phyloP scores from a whole-genome alignment of 1,140 invertebrate species.

The Bilobella aurantiaca region DNA sequence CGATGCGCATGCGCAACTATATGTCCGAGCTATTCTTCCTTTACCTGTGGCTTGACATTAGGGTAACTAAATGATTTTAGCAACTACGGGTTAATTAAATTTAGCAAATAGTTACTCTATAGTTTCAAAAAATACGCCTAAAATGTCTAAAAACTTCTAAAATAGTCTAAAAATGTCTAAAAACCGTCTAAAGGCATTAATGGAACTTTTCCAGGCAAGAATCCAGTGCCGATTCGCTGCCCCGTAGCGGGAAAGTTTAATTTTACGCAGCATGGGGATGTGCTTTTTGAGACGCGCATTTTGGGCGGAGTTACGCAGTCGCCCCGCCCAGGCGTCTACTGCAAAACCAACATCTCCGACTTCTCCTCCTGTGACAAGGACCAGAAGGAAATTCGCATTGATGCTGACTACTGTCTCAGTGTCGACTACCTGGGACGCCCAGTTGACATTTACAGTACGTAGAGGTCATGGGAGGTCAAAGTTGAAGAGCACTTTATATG shows the following conservation, averaged over 20 bases:
- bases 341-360: slow-evolving; percentile 87
- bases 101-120: no score
- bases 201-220: slow-evolving; percentile 56
- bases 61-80: no score
- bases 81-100: no score
- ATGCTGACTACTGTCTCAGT: slow-evolving; percentile 90
- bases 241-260: slow-evolving; percentile 92
- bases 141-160: no score
- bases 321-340: slow-evolving; percentile 82
- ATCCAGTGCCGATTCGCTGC: slow-evolving; percentile 84
- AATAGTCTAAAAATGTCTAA: no score
- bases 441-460: slow-evolving; percentile 76
- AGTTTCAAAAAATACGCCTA: no score
- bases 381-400: slow-evolving; percentile 83
- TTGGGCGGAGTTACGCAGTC: slow-evolving; percentile 85
- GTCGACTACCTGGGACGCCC: slow-evolving; percentile 87
- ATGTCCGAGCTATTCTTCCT: no score
- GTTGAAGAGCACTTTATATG: slow-evolving; percentile 9
- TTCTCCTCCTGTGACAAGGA: slow-evolving; percentile 87
- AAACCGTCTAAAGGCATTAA: no score
- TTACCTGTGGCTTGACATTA: no score
- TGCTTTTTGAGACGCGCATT: slow-evolving; percentile 81
- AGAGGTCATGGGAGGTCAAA: background rate
- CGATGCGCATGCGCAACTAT: no score
- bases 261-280: slow-evolving; percentile 79